These are phyloP conservation scores for Terebella lapidaria DNA, from an alignment of 2,888 invertebrate genomes.

Conservation along the genomic window DNA sequence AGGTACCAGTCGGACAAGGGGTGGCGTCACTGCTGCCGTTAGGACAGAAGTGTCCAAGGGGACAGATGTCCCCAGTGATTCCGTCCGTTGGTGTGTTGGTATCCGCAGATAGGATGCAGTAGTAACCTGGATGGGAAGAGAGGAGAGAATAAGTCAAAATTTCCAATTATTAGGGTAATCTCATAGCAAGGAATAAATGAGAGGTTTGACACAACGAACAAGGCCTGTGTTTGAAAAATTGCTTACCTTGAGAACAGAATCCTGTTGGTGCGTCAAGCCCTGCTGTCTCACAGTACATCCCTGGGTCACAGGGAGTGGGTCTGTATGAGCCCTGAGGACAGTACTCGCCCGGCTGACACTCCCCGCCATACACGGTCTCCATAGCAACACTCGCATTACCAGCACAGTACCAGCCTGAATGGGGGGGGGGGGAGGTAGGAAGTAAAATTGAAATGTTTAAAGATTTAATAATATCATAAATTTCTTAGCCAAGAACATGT, in stretches of 20 bases:
- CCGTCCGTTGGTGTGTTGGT: constrained; percentile 35
- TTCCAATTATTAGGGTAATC: too few relatives aligned
- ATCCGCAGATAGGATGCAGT: constrained; percentile 36
- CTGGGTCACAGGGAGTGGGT: constrained; percentile 38
- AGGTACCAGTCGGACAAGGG: constrained; percentile 33
- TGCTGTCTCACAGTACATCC: constrained; percentile 32
- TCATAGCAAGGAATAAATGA: too few relatives aligned
- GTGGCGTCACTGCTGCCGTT: constrained; percentile 25
- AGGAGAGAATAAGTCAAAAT: too few relatives aligned
- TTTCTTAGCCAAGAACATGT: too few relatives aligned
- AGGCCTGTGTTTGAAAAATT: too few relatives aligned
- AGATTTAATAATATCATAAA: too few relatives aligned
- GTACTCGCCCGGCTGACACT: constrained; percentile 42
- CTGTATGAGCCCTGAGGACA: constrained; percentile 41
- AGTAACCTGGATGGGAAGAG: constrained; percentile 35
- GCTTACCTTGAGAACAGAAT: constrained; percentile 42
- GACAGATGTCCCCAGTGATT: constrained; percentile 40
- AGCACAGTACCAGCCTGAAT: constrained; percentile 47
- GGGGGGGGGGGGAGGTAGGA: not conserved
- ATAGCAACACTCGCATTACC: constrained; percentile 32
- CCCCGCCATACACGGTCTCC: constrained; percentile 36
- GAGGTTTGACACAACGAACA: too few relatives aligned
- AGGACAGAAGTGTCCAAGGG: constrained; percentile 45
- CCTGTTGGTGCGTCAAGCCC: constrained; percentile 38
- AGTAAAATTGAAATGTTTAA: too few relatives aligned